phyloP scores from a whole-genome alignment of 2,113 vertebrate species.

The Serinus canaria region DNA sequence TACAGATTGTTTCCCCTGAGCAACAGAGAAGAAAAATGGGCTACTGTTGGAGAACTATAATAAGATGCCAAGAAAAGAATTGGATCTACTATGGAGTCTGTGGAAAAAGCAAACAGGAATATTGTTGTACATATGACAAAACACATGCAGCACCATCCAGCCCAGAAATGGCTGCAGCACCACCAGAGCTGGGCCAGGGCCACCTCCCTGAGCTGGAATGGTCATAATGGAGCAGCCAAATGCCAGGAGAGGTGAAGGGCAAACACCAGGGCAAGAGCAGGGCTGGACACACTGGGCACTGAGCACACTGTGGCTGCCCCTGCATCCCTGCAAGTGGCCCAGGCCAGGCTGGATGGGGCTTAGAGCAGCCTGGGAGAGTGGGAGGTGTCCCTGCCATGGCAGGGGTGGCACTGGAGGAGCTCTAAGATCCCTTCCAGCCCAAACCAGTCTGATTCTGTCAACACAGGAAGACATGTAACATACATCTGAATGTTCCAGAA shows the following conservation, averaged over 20 bases:
- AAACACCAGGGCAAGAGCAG: not conserved
- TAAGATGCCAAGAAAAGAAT: not conserved
- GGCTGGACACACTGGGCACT: not conserved
- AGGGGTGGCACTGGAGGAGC: not conserved
- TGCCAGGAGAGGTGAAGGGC: not conserved
- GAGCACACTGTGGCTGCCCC: not conserved
- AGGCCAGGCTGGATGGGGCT: not conserved
- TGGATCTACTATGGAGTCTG: not conserved
- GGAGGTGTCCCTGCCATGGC: not conserved
- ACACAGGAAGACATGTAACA: not conserved
- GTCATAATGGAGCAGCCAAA: not conserved
- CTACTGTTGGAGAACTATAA: not conserved
- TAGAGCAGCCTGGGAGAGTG: not conserved
- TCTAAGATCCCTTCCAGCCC: not conserved
- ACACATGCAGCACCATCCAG: not conserved
- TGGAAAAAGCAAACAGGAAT: not conserved
- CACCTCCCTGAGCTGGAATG: not conserved
- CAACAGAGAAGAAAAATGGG: not conserved
- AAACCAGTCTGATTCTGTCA: not conserved
- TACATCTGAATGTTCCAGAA: not conserved
- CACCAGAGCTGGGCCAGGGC: not conserved
- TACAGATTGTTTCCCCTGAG: conserved; percentile 12
- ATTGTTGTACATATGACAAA: not conserved
- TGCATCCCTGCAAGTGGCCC: not conserved
- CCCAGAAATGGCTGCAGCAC: not conserved